Percentiles rank a stretch among this genome's conserved stretches.
Conservation (phyloP, 2,888 invertebrate genomes). For the Chloromyia formosa region DNA sequence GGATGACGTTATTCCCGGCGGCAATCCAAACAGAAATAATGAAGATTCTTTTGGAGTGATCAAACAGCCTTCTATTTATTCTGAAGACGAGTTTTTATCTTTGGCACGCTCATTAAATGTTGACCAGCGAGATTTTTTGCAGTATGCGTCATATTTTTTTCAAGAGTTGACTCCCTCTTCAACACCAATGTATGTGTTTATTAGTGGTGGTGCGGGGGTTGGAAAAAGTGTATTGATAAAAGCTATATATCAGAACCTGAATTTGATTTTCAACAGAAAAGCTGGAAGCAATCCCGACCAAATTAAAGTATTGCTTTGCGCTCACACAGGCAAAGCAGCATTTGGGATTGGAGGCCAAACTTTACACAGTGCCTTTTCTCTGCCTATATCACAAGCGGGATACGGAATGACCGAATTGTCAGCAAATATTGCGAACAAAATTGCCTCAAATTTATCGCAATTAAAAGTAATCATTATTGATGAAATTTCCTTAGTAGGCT, state of each 20-base stretch:
- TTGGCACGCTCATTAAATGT: too few relatives aligned
- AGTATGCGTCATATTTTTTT: neutral
- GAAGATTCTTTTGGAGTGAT: neutral
- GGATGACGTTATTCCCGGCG: neutral
- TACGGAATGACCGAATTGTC: neutral
- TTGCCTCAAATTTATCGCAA: too few relatives aligned
- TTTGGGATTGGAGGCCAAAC: constrained; percentile 53
- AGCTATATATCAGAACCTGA: constrained; percentile 53
- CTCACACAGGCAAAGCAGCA: constrained; percentile 54
- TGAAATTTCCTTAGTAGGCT: constrained; percentile 38
- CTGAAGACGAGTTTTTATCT: neutral
- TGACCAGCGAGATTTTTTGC: neutral
- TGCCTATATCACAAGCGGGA: constrained; percentile 44
- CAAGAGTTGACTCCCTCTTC: too few relatives aligned
- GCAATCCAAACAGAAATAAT: neutral
- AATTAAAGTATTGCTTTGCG: constrained; percentile 51
- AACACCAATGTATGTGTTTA: constrained; percentile 47
- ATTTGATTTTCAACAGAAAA: constrained; percentile 49
- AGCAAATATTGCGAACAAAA: neutral
- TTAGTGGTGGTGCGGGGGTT: constrained; percentile 55
- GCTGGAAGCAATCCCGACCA: constrained; percentile 50
- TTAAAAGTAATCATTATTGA: constrained; percentile 32
- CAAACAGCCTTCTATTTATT: too few relatives aligned
- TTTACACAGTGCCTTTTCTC: constrained; percentile 53
- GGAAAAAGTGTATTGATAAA: constrained; percentile 55